Conservation (phyloP, 1,140 invertebrate genomes). For the Drosophila trapezifrons region DNA sequence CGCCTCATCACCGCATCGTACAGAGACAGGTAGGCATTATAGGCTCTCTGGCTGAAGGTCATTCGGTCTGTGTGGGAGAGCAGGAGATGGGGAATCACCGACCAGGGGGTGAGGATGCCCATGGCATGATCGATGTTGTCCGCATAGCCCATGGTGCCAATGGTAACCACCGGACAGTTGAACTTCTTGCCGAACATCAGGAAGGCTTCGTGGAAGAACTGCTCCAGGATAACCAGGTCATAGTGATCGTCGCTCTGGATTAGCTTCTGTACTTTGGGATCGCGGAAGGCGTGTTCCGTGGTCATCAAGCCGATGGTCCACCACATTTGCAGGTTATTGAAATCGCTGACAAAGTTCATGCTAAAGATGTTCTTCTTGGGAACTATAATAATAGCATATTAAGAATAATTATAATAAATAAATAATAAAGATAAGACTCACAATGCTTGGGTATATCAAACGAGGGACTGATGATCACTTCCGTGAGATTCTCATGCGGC, state of each 20-base stretch:
- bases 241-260: constrained; percentile 84
- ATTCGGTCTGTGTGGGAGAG: constrained; percentile 83
- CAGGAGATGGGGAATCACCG: constrained; percentile 84
- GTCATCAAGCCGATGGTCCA: constrained; percentile 84
- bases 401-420: neutral
- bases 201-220: constrained; percentile 86
- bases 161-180: constrained; percentile 85
- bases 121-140: constrained; percentile 85
- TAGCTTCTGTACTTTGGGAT: constrained; percentile 84
- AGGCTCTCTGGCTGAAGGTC: constrained; percentile 69
- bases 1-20: constrained; percentile 74
- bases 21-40: constrained; percentile 75
- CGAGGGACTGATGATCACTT: constrained; percentile 85
- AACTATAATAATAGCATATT: constrained; percentile 38
- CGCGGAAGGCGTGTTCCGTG: constrained; percentile 85
- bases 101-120: constrained; percentile 85
- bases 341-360: constrained; percentile 74
- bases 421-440: constrained; percentile 35
- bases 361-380: constrained; percentile 80
- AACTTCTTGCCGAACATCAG: constrained; percentile 86
- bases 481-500: constrained; percentile 84
- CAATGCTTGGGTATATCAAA: constrained; percentile 85
- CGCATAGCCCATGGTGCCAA: constrained; percentile 85
- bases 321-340: constrained; percentile 73
- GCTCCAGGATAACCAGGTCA: constrained; percentile 85